Conservation (phyloP, 92 coral and sea anemone species). For the Phenganax subtilis region DNA sequence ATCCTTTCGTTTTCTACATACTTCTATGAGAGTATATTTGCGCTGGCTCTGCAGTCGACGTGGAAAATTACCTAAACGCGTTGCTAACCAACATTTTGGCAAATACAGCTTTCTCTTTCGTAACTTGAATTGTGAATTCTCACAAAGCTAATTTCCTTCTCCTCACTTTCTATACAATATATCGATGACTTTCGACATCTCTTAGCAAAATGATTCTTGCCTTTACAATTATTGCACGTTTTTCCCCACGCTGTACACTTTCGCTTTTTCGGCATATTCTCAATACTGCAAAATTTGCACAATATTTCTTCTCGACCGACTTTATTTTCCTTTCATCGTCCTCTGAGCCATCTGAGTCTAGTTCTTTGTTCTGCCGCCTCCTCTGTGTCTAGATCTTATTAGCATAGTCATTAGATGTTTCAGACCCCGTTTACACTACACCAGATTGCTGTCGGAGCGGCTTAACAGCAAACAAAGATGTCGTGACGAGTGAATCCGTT, state of each 20-base stretch:
- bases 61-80: conserved; percentile 32
- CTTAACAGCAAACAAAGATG: too few relatives aligned
- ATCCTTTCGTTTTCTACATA: conserved; percentile 24
- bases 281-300: conserved; percentile 37
- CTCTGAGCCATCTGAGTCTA: conserved; percentile 29
- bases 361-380: neutral
- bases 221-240: conserved; percentile 21
- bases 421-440: neutral
- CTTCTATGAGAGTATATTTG: conserved; percentile 23
- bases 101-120: conserved; percentile 40
- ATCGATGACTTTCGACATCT: too few relatives aligned
- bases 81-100: conserved; percentile 38
- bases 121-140: conserved; percentile 4
- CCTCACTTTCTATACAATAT: too few relatives aligned
- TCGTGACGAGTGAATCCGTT: too few relatives aligned
- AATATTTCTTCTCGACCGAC: conserved; percentile 1
- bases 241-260: conserved; percentile 45
- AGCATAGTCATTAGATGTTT: conserved; percentile 21
- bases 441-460: too few relatives aligned
- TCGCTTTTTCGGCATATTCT: conserved; percentile 33
- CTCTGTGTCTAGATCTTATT: conserved; percentile 26
- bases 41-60: conserved; percentile 55
- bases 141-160: too few relatives aligned
- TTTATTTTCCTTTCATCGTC: too few relatives aligned
- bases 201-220: conserved; percentile 28